Evolutionary conservation across 2,888 invertebrate species (phyloP).

Genomic region (Lasioglossum calceatum): DNA sequence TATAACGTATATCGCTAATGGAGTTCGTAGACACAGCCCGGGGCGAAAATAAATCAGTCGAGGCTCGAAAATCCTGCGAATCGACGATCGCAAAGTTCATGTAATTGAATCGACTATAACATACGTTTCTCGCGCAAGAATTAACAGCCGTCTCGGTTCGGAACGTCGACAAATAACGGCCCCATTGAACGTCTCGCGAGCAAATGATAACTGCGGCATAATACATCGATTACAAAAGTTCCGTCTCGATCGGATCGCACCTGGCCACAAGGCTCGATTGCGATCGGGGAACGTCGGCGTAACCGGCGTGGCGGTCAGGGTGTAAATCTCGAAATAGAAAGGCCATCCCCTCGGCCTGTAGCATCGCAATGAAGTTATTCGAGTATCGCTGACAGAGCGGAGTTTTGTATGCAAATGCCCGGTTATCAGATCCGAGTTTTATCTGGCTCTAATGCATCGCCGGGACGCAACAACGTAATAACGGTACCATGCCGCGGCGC

Average conservation of each 20-base stretch:
- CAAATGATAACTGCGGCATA: slow-evolving; percentile 4
- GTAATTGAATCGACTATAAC: not conserved
- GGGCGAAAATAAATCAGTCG: not conserved
- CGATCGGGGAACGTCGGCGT: not conserved
- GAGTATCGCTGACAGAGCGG: slow-evolving; percentile 11
- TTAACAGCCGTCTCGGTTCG: not conserved
- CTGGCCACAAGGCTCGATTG: not conserved
- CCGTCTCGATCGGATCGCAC: not conserved
- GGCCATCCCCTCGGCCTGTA: not conserved
- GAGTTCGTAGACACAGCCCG: not conserved
- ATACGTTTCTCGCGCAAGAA: not conserved
- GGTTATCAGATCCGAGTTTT: slow-evolving; percentile 37
- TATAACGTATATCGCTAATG: not conserved
- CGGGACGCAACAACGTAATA: slow-evolving; percentile 35
- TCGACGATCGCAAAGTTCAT: not conserved
- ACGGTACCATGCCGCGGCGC: not conserved
- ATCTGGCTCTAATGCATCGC: slow-evolving; percentile 13
- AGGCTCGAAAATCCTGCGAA: too few relatives aligned
- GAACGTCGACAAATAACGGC: slow-evolving; percentile 2
- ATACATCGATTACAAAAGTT: slow-evolving; percentile 9
- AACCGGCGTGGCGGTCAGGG: not conserved
- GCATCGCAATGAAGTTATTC: slow-evolving; percentile 26
- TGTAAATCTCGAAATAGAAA: slow-evolving; percentile 16
- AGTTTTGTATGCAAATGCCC: slow-evolving; percentile 37
- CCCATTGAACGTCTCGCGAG: not conserved